Evolutionary conservation across 2,888 invertebrate genomes (phyloP).

Genomic region (Leuctra nigra): DNA sequence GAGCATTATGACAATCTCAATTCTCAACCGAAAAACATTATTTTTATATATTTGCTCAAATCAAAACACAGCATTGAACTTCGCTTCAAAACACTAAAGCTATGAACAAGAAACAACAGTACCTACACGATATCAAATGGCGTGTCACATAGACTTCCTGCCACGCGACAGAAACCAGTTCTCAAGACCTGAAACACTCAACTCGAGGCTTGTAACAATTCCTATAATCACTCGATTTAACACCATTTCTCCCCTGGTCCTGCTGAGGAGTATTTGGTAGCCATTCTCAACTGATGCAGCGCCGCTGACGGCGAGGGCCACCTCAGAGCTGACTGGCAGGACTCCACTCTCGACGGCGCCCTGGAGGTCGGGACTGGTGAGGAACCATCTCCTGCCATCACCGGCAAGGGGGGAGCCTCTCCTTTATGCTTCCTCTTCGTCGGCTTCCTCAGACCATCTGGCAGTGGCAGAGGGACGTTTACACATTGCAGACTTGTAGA

Average conservation of each 20-base stretch:
- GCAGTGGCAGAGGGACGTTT: constrained; percentile 37
- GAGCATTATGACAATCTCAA: too few species aligned
- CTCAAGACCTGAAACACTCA: too few species aligned
- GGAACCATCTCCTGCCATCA: not conserved
- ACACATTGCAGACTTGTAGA: constrained; percentile 76
- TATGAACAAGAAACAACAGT: too few species aligned
- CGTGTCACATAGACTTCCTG: too few species aligned
- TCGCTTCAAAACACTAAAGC: too few species aligned
- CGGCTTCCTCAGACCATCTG: constrained; percentile 41
- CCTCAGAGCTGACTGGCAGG: constrained; percentile 31
- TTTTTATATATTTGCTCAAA: too few species aligned
- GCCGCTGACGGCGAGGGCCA: constrained; percentile 24
- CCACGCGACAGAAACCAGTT: too few species aligned
- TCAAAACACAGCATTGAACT: too few species aligned
- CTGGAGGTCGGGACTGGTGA: constrained; percentile 31
- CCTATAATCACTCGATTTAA: too few species aligned
- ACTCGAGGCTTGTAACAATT: too few species aligned
- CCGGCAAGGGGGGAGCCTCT: constrained; percentile 37
- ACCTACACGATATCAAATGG: too few species aligned
- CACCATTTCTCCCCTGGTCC: not conserved
- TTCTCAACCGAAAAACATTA: too few species aligned
- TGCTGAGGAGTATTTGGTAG: not conserved
- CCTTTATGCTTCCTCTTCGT: constrained; percentile 54
- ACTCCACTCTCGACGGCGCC: constrained; percentile 37
- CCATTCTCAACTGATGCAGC: constrained; percentile 5